Evolutionary conservation across 2,797 vertebrate species (phyloP), one percentile per base, ranked within the genome.

Genomic region (Sciaenops ocellatus): DNA sequence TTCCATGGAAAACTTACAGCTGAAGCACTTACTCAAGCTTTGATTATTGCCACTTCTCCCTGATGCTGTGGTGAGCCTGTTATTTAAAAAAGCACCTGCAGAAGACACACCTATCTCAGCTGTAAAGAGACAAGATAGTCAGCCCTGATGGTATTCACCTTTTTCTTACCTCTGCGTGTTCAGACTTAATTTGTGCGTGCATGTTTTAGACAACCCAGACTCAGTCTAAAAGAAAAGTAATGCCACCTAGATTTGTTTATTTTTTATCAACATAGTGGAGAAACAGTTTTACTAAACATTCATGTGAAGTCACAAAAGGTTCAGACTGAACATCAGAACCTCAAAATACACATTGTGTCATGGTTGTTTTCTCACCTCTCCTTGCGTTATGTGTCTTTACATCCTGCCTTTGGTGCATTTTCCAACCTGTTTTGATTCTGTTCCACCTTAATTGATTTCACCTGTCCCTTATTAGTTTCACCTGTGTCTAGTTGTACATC

Each of bases 201-300:
- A 9, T 38, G 8, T n/a, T n/a, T 38, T n/a, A 22, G 11, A 59
- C 69, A 46, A 54, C 18, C 12, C 24, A 17, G n/a, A 54, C 38
- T 22, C 4, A 34, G 34, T 2, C 18, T 9, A 22, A 59, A 69
- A 38, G 10, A 60, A 71, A 69, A 59, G 26, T 22, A 48, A 48
- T 38, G n/a, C 3, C 6, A 26, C 17, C 4, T n/a, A 2, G 2
- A 47, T 24, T 5, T 8, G 0, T 1, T 20, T 51, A 20, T n/a
- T 3, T 18, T 34, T 34, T 34, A 34, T 34, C 34, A 34, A 34
- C 30, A 10, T 26, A 26, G 30, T 73, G 59, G 54, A 73, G 20
- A 61, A 44, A 17, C 3, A 2, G 28, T 26, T n/a, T n/a, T n/a
- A n/a, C n/a, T 20, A 3, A 38, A 70, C 30, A 69, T 57, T 34